phyloP scores from a whole-genome alignment of 2,797 vertebrate genomes.

The Malacoraja senta region DNA sequence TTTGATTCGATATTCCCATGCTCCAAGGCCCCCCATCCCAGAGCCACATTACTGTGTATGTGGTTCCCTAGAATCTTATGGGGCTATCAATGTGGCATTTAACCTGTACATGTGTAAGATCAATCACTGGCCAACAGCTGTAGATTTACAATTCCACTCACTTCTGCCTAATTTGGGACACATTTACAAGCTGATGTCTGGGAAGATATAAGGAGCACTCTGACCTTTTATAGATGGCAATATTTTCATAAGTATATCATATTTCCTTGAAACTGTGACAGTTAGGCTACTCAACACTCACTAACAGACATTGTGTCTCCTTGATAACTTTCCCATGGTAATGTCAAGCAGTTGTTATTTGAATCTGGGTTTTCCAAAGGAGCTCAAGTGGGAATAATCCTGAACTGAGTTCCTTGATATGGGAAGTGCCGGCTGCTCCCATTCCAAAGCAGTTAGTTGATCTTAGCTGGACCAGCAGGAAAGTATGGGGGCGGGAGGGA shows the following conservation, averaged over 20 bases:
- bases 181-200: not conserved
- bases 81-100: too few relatives aligned
- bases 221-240: not conserved
- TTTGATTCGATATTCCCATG: not conserved
- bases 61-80: not conserved
- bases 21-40: not conserved
- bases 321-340: not conserved
- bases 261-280: constrained; percentile 14
- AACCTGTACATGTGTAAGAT: not conserved
- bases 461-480: not conserved
- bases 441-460: not conserved
- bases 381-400: not conserved
- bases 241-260: not conserved
- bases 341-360: not conserved
- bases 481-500: not conserved
- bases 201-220: not conserved
- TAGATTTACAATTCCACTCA: too few relatives aligned
- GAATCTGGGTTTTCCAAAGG: not conserved
- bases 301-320: not conserved
- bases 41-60: not conserved
- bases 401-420: not conserved
- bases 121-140: not conserved
- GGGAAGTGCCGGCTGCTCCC: not conserved
- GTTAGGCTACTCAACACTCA: not conserved
- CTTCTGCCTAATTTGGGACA: constrained; percentile 10